Conservation (phyloP, 2,113 vertebrate species). For the Tragelaphus strepsiceros region DNA sequence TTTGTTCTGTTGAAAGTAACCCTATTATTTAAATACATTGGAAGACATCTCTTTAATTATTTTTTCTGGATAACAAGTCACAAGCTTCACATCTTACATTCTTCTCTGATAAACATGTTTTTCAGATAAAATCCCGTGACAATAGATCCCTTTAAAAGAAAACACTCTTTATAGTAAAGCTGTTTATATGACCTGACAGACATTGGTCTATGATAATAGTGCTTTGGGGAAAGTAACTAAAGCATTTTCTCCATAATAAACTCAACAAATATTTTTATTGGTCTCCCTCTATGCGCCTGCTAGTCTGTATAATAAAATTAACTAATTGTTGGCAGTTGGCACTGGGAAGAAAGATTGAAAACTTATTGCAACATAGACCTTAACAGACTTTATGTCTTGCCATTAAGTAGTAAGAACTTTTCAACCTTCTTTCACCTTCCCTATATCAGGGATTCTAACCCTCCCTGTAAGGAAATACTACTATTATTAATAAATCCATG, state of each 20-base stretch:
- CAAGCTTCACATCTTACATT: constrained; percentile 10
- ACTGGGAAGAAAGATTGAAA: constrained; percentile 14
- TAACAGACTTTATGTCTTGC: background rate
- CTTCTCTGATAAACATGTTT: background rate
- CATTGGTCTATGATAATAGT: constrained; percentile 41
- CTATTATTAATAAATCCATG: background rate
- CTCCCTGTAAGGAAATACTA: background rate
- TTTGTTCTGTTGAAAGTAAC: background rate
- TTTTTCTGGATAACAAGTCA: background rate
- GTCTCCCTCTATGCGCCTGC: constrained; percentile 43
- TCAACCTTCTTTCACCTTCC: constrained; percentile 15
- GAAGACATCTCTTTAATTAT: background rate
- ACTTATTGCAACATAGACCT: constrained; percentile 24
- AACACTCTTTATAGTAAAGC: background rate
- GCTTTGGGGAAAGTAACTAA: constrained; percentile 44
- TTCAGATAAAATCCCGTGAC: constrained; percentile 3
- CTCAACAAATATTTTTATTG: constrained; percentile 64
- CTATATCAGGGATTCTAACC: background rate
- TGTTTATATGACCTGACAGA: constrained; percentile 52
- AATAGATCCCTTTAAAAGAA: constrained; percentile 31
- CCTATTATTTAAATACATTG: background rate
- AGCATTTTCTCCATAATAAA: constrained; percentile 59
- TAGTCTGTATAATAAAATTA: constrained; percentile 61
- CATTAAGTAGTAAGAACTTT: constrained; percentile 23
- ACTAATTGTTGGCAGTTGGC: constrained; percentile 48